Conservation (phyloP, 2,113 vertebrate species). For the Semicossyphus pulcher region DNA sequence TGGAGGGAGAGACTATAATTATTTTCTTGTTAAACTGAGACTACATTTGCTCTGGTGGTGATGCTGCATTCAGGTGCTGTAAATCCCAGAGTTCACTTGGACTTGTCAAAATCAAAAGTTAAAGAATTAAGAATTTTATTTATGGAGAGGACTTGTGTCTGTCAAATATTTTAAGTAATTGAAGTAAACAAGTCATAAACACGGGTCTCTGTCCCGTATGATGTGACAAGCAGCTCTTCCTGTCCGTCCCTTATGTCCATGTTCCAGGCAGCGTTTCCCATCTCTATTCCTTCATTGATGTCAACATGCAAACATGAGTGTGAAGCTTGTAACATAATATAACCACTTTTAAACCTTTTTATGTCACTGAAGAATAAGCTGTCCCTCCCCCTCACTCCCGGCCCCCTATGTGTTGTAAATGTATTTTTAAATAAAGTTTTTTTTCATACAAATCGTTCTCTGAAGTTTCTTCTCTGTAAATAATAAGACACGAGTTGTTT, state of each 20-base stretch:
- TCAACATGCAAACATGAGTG: conserved; percentile 38
- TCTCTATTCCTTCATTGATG: conserved; percentile 14
- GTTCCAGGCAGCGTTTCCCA: background rate
- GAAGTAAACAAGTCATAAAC: no score
- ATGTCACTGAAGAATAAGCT: conserved; percentile 60
- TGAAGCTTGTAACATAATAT: conserved; percentile 46
- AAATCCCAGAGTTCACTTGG: background rate
- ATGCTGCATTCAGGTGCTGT: background rate
- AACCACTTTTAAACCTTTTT: conserved; percentile 27
- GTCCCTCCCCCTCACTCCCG: background rate
- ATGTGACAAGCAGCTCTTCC: no score
- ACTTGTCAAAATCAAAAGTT: no score
- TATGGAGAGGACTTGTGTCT: no score
- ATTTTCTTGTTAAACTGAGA: no score
- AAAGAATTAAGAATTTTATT: no score
- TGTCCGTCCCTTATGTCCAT: background rate
- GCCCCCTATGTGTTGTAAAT: conserved; percentile 46
- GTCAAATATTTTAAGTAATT: no score
- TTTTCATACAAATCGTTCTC: conserved; percentile 28
- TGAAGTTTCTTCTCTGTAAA: background rate
- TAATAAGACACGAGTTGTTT: background rate
- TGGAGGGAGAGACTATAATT: no score
- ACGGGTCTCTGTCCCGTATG: no score
- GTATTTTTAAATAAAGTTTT: conserved; percentile 68
- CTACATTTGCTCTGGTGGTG: background rate